Evolutionary conservation across 1,140 invertebrate genomes (phyloP).

Genomic region (Euwallacea similis): DNA sequence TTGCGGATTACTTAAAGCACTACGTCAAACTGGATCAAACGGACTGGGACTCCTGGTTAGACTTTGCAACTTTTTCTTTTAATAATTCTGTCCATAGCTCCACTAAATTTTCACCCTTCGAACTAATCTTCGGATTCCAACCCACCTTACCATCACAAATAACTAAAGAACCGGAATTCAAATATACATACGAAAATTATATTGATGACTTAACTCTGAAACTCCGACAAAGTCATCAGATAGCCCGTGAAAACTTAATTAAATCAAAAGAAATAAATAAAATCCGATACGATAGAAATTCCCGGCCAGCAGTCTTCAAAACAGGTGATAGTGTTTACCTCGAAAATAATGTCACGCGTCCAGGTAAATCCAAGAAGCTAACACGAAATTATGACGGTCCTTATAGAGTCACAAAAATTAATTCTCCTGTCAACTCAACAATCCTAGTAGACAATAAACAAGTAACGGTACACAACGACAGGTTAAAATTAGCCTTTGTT

Average conservation of each 20-base stretch:
- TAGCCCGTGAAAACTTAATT: conserved; percentile 45
- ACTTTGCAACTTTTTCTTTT: conserved; percentile 52
- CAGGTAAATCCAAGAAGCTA: conserved; percentile 32
- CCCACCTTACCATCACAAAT: conserved; percentile 41
- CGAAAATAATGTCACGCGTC: conserved; percentile 25
- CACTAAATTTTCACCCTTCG: conserved; percentile 45
- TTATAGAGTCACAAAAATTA: conserved; percentile 33
- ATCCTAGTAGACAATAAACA: conserved; percentile 1
- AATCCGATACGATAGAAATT: conserved; percentile 46
- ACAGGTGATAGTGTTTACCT: conserved; percentile 38
- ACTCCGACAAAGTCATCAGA: conserved; percentile 45
- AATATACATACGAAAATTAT: conserved; percentile 49
- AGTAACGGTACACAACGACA: neutral
- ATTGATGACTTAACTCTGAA: conserved; percentile 44
- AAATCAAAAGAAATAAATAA: conserved; percentile 45
- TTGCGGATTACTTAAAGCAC: conserved; percentile 53
- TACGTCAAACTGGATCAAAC: conserved; percentile 50
- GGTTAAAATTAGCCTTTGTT: neutral
- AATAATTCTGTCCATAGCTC: conserved; percentile 47
- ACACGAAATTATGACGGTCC: conserved; percentile 31
- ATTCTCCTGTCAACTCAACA: neutral
- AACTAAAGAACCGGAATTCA: conserved; percentile 36
- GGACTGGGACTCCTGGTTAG: conserved; percentile 52
- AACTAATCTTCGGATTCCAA: conserved; percentile 45
- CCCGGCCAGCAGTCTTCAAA: conserved; percentile 37